Evolutionary conservation across 2,797 vertebrate species (phyloP), one percentile per base, ranked within the genome.

Genomic region (Huso huso): DNA sequence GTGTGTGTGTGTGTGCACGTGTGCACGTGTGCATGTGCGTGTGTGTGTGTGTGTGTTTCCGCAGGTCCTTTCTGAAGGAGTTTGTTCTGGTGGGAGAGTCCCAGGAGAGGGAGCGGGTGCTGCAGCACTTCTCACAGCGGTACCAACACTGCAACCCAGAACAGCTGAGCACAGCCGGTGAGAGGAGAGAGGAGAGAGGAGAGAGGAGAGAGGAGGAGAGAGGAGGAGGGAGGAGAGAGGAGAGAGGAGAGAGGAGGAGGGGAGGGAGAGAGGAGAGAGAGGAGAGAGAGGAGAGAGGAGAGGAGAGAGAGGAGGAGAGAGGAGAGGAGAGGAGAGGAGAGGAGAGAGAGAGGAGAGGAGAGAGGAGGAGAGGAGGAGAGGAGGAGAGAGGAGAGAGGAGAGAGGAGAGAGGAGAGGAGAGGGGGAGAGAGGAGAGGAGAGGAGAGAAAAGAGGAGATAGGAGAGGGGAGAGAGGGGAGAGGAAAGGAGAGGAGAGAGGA

Each of bases 61-160:
- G 6, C 73, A 96, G 94, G 70, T 81, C 77, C 8, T 95, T 97
- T 69, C 83, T 97, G 51, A 90, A 87, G 72, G 91, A 91, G 6
- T 89, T 97, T 70, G 83, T 94, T n/a, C 80, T 97, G 71, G 93
- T 92, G 0, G 95, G 95, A 7, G 95, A 97, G 83, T 93, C 91
- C 0, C 95, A 97, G 83, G 95, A 97, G 74, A 88, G 94, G 6
- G 95, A 97, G 69, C 86, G 95, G 0, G 89, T 96, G 59, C 86
- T 97, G 73, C 82, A 90, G 73, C 90, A 92, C 68, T 96, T 96
- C 73, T 82, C 94, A 68, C 75, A 69, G 49, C 94, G 91, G 51
- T 96, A 86, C 77, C 88, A 93, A 6, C 66, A 78, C 71, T 95
- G 93, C 77, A 96, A 95, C 80, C 91, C 91, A 0, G 74, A 81